Evolutionary conservation across 2,797 vertebrate genomes (phyloP).

Genomic region (Silurus aristotelis): DNA sequence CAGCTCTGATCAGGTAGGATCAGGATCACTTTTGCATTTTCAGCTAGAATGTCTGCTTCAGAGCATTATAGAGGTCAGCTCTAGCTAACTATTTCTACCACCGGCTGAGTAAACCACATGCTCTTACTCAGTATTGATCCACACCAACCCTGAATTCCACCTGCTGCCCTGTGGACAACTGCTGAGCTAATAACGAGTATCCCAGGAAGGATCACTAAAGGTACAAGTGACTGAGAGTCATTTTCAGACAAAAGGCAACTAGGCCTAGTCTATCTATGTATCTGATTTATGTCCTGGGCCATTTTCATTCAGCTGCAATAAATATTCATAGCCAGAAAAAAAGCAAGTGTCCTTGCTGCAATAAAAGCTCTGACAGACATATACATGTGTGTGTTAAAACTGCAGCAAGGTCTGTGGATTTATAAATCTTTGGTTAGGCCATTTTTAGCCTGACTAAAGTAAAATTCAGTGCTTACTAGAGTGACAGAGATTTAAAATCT

Average conservation of each 20-base stretch:
- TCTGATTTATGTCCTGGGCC: slow-evolving; percentile 40
- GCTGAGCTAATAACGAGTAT: slow-evolving; percentile 37
- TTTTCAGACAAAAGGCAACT: not conserved
- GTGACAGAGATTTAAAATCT: slow-evolving; percentile 14
- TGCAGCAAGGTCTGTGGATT: slow-evolving; percentile 11
- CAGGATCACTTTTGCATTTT: slow-evolving; percentile 27
- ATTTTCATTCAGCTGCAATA: slow-evolving; percentile 42
- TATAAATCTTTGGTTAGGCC: slow-evolving; percentile 16
- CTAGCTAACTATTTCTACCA: slow-evolving; percentile 8
- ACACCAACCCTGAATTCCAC: slow-evolving; percentile 35
- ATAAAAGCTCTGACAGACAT: slow-evolving; percentile 27
- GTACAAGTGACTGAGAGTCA: not conserved
- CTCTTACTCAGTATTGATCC: slow-evolving; percentile 39
- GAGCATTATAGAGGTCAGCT: not conserved
- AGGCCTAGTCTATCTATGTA: not conserved
- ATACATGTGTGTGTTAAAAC: not conserved
- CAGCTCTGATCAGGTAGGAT: slow-evolving; percentile 10
- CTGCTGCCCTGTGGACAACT: slow-evolving; percentile 39
- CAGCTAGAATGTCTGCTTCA: slow-evolving; percentile 22
- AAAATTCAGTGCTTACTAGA: slow-evolving; percentile 7
- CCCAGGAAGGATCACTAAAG: slow-evolving; percentile 13
- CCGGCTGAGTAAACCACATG: slow-evolving; percentile 32
- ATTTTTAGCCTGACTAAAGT: slow-evolving; percentile 11
- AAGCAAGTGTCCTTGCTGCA: slow-evolving; percentile 25
- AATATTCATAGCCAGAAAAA: slow-evolving; percentile 53